Evolutionary conservation across 1,140 invertebrate genomes (phyloP).

Genomic region (Monomorium pharaonis): DNA sequence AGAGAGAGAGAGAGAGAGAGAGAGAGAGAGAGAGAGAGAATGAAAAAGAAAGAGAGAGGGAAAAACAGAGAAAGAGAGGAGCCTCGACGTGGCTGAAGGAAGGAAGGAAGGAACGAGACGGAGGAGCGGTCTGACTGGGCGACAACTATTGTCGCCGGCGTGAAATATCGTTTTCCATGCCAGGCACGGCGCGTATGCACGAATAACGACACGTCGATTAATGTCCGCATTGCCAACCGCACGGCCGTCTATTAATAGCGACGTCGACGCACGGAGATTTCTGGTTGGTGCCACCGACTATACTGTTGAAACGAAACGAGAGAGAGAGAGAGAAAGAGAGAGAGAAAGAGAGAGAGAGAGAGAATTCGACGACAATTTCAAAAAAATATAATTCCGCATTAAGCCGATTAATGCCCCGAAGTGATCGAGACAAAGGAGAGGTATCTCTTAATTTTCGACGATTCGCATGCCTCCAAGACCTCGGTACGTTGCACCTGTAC

Average conservation of each 20-base stretch:
- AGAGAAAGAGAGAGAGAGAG: too few species aligned
- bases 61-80: constrained; percentile 9
- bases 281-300: constrained; percentile 59
- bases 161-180: constrained; percentile 82
- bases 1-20: constrained; percentile 9
- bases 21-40: background rate
- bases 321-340: too few species aligned
- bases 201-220: constrained; percentile 82
- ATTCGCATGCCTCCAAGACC: background rate
- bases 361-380: too few species aligned
- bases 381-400: background rate
- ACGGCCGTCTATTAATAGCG: constrained; percentile 77
- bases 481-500: background rate
- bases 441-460: background rate
- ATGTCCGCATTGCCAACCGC: constrained; percentile 77
- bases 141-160: constrained; percentile 77
- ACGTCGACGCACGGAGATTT: constrained; percentile 68
- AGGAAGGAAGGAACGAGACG: constrained; percentile 14
- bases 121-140: constrained; percentile 54
- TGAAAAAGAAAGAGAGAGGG: constrained; percentile 13
- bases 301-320: constrained; percentile 12
- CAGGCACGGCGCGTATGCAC: constrained; percentile 75
- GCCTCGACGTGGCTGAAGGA: background rate
- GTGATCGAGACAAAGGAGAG: too few species aligned
- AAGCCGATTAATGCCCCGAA: constrained; percentile 22